phyloP scores from a whole-genome alignment of 2,888 invertebrate species.

The Euplagia quadripunctaria region DNA sequence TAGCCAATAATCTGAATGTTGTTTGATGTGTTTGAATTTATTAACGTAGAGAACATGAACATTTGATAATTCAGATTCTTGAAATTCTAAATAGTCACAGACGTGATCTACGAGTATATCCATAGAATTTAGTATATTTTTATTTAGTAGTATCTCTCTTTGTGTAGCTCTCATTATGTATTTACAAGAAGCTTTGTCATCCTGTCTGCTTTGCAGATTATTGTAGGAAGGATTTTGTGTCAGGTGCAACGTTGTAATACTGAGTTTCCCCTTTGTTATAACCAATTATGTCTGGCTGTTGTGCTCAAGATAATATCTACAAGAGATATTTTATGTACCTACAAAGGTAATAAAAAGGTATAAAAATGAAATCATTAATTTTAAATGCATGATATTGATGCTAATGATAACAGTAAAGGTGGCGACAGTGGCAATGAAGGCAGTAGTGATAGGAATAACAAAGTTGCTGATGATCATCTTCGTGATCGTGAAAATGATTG shows the following conservation, averaged over 20 bases:
- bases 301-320: background rate
- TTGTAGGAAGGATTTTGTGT: slow-evolving; percentile 29
- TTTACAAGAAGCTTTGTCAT: slow-evolving; percentile 14
- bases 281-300: slow-evolving; percentile 21
- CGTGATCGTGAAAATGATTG: no score
- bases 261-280: slow-evolving; percentile 28
- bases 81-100: no score
- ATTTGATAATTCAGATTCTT: background rate
- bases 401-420: no score
- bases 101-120: no score
- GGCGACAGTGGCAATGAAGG: no score
- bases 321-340: background rate
- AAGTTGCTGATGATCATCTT: no score
- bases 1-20: background rate
- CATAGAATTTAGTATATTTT: background rate
- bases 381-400: no score
- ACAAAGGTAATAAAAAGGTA: no score
- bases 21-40: no score
- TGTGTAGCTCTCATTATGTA: slow-evolving; percentile 5
- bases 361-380: no score
- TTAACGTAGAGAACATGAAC: background rate
- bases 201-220: slow-evolving; percentile 23
- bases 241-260: slow-evolving; percentile 23
- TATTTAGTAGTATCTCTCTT: background rate
- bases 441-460: no score